These are phyloP conservation scores for Limnephilus lunatus DNA, from an alignment of 2,888 invertebrate species.

Conservation along the genomic window DNA sequence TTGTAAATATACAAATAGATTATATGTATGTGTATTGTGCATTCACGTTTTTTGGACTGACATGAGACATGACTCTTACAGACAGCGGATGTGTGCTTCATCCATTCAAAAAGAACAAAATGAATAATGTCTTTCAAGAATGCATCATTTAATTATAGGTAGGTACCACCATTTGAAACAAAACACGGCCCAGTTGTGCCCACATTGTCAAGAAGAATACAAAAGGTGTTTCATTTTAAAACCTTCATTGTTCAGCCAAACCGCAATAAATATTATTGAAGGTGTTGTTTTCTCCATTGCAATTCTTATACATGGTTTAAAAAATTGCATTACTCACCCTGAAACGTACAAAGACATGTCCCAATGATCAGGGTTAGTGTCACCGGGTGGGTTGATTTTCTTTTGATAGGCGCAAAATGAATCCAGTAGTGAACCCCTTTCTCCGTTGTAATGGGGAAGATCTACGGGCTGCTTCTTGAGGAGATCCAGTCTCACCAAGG, in stretches of 20 bases:
- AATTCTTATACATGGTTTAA: neutral
- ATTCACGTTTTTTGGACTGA: neutral
- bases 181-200: neutral
- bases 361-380: conserved; percentile 86
- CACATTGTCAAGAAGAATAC: neutral
- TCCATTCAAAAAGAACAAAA: conserved; percentile 23
- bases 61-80: neutral
- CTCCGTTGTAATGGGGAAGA: conserved; percentile 81
- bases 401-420: conserved; percentile 86
- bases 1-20: neutral
- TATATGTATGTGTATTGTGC: neutral
- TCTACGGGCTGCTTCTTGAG: conserved; percentile 81
- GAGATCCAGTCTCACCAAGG: conserved; percentile 83
- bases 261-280: neutral
- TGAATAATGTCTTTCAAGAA: conserved; percentile 4
- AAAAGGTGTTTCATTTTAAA: neutral
- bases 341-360: conserved; percentile 88
- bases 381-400: conserved; percentile 81
- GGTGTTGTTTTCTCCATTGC: neutral
- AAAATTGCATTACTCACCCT: conserved; percentile 74
- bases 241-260: neutral
- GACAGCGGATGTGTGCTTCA: neutral
- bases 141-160: neutral
- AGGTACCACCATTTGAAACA: neutral
- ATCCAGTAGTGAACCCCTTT: conserved; percentile 82